Evolutionary conservation across 2,888 invertebrate genomes (phyloP).

Genomic region (Pseudococcus jackbeardsleyi): DNA sequence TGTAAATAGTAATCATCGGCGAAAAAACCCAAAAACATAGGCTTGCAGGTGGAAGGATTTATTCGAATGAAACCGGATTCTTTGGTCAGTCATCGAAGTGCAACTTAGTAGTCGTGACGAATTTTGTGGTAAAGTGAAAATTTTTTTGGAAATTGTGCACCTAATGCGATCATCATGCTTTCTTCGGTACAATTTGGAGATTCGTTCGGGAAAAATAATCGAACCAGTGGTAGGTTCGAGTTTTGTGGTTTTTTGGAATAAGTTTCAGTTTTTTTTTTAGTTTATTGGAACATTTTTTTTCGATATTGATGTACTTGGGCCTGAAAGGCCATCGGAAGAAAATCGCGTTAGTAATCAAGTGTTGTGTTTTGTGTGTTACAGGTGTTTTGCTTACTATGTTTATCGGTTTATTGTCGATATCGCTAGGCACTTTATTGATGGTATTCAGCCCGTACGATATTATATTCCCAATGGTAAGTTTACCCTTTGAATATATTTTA

Average conservation of each 20-base stretch:
- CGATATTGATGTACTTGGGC: too few species aligned
- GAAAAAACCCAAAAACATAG: neutral
- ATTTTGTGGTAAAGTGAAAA: neutral
- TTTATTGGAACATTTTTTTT: too few species aligned
- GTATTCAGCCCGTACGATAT: conserved; percentile 81
- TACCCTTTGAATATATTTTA: neutral
- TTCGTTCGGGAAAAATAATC: neutral
- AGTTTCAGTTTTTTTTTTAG: neutral
- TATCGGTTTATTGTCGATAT: conserved; percentile 78
- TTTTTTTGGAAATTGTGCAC: neutral
- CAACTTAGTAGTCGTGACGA: neutral
- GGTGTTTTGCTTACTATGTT: conserved; percentile 81
- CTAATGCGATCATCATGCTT: too few species aligned
- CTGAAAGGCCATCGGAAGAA: neutral
- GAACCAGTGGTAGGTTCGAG: neutral
- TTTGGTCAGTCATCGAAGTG: neutral
- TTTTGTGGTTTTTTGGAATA: neutral
- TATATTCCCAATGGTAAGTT: conserved; percentile 80
- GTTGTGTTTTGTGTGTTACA: conserved; percentile 72
- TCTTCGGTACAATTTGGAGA: neutral
- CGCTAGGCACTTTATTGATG: conserved; percentile 77
- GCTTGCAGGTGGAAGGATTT: neutral
- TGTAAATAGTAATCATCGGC: conserved; percentile 10
- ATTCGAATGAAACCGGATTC: neutral
- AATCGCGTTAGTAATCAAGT: neutral